Conservation (phyloP, 1,140 invertebrate genomes). For the Reticulitermes speratus region DNA sequence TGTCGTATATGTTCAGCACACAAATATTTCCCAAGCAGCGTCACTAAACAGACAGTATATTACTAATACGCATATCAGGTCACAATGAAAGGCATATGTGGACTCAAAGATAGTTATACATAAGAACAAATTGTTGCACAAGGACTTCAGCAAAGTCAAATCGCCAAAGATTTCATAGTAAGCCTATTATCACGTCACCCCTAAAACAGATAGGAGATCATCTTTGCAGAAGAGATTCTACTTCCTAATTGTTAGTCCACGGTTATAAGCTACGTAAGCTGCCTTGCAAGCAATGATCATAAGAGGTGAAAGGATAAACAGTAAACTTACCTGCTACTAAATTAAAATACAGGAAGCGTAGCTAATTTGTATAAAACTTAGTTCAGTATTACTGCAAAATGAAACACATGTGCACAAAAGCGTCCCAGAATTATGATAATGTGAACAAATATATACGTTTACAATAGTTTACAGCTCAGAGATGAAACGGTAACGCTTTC, state of each 20-base stretch:
- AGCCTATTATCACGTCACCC: background rate
- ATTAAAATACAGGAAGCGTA: background rate
- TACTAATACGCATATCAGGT: too few species aligned
- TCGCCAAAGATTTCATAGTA: constrained; percentile 4
- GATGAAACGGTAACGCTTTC: too few species aligned
- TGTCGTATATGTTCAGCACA: too few species aligned
- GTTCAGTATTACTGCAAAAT: too few species aligned
- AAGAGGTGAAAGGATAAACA: background rate
- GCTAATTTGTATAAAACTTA: background rate
- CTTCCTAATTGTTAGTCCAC: background rate
- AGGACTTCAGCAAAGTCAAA: background rate
- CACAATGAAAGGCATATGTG: too few species aligned
- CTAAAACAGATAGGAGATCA: background rate
- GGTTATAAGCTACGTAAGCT: background rate
- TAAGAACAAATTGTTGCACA: background rate
- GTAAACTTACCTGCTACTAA: background rate
- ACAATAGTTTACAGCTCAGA: too few species aligned
- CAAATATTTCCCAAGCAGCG: too few species aligned
- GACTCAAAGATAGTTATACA: too few species aligned
- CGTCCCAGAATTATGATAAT: too few species aligned
- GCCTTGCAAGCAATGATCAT: background rate
- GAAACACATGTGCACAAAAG: too few species aligned
- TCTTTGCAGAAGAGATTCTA: background rate
- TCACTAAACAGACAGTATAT: too few species aligned
- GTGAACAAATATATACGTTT: too few species aligned